phyloP scores from a whole-genome alignment of 2,797 vertebrate species.

The Aplochiton taeniatus region DNA sequence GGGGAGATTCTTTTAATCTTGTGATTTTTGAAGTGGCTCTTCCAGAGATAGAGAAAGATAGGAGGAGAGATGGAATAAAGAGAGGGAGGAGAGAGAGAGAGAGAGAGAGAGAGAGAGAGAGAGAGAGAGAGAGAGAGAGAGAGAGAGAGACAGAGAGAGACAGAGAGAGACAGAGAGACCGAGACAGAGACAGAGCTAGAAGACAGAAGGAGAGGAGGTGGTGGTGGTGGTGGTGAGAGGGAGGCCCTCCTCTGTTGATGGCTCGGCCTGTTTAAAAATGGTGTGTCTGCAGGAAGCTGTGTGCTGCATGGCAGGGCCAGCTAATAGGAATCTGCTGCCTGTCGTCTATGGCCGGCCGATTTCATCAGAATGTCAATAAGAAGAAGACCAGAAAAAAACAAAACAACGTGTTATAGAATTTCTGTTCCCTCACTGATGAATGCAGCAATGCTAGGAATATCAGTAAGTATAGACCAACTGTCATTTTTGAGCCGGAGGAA shows the following conservation, averaged over 20 bases:
- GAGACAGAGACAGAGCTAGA: no score
- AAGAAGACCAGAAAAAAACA: conserved; percentile 20
- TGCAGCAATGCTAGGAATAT: conserved; percentile 36
- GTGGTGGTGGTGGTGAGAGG: neutral
- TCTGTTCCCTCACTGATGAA: conserved; percentile 59
- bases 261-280: conserved; percentile 46
- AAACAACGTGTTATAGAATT: conserved; percentile 41
- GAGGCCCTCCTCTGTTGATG: conserved; percentile 36
- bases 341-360: conserved; percentile 56
- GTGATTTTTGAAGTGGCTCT: conserved; percentile 54
- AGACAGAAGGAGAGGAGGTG: no score
- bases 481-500: conserved; percentile 4
- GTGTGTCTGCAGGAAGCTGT: conserved; percentile 41
- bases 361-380: conserved; percentile 66
- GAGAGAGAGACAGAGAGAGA: neutral
- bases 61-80: neutral
- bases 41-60: conserved; percentile 46
- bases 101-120: neutral
- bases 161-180: neutral
- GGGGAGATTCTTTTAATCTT: conserved; percentile 50
- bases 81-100: neutral
- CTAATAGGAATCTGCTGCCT: conserved; percentile 66
- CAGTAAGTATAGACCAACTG: conserved; percentile 51
- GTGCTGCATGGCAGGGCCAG: conserved; percentile 41
- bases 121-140: no score